Percentiles rank a stretch among this genome's conserved stretches.
Evolutionary conservation across 2,113 vertebrate species (phyloP).

Genomic region (Oncorhynchus tshawytscha): DNA sequence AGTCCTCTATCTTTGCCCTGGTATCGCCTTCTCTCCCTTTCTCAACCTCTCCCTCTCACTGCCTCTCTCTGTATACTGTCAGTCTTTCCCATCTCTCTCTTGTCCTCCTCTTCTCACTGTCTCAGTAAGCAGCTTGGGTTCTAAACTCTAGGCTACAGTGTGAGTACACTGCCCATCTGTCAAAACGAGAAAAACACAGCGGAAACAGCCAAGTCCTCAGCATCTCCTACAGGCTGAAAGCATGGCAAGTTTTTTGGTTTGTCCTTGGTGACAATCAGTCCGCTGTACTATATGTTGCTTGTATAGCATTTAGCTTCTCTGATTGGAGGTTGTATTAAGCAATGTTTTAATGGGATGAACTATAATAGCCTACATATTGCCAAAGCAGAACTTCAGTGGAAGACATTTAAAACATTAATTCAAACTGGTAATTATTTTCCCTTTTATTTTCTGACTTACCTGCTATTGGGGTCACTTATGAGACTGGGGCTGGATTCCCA

Average conservation of each 20-base stretch:
- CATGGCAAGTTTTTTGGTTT: neutral
- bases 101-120: conserved; percentile 32
- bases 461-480: too few species aligned
- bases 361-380: neutral
- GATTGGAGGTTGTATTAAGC: neutral
- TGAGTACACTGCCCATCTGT: conserved; percentile 66
- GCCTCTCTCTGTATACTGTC: neutral
- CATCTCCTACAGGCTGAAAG: conserved; percentile 18
- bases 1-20: neutral
- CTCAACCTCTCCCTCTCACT: neutral
- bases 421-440: neutral
- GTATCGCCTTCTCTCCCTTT: neutral
- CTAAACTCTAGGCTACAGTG: conserved; percentile 60
- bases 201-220: conserved; percentile 64
- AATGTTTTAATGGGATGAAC: neutral
- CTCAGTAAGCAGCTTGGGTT: conserved; percentile 64
- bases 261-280: neutral
- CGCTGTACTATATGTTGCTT: neutral
- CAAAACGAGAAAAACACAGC: conserved; percentile 56
- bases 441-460: too few species aligned
- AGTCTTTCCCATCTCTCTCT: neutral
- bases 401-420: neutral
- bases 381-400: neutral
- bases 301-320: neutral
- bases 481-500: too few species aligned